Percentiles rank a stretch among this genome's conserved stretches.
Evolutionary conservation across 2,797 vertebrate species (phyloP).

Genomic region (Huso huso): DNA sequence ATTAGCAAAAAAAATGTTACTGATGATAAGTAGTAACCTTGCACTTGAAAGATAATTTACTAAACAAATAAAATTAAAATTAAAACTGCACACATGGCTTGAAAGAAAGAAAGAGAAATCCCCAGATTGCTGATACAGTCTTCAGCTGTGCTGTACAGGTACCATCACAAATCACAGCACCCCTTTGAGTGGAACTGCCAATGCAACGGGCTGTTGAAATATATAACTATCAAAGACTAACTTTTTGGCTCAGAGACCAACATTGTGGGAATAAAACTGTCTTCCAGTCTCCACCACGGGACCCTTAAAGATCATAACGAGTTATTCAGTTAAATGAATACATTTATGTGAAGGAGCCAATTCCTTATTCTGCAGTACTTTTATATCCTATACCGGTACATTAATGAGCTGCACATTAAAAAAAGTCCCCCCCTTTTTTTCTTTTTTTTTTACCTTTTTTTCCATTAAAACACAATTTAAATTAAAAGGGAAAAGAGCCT

Average conservation of each 20-base stretch:
- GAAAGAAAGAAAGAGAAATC: too few relatives aligned
- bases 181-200: slow-evolving; percentile 38
- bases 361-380: slow-evolving; percentile 35
- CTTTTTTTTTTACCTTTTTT: too few relatives aligned
- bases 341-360: slow-evolving; percentile 22
- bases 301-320: slow-evolving; percentile 38
- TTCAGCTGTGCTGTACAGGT: slow-evolving; percentile 36
- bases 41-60: too few relatives aligned
- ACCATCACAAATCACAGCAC: slow-evolving; percentile 48
- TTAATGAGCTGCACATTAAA: slow-evolving; percentile 41
- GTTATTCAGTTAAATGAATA: slow-evolving; percentile 55
- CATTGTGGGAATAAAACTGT: slow-evolving; percentile 35
- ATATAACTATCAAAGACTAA: slow-evolving; percentile 32
- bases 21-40: too few relatives aligned
- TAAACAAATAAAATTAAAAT: too few relatives aligned
- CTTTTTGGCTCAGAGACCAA: slow-evolving; percentile 23
- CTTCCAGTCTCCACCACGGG: slow-evolving; percentile 31
- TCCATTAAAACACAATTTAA: slow-evolving; percentile 31
- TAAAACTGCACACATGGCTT: too few relatives aligned
- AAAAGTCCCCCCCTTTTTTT: neutral
- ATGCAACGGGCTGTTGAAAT: slow-evolving; percentile 27
- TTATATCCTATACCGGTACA: slow-evolving; percentile 36
- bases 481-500: slow-evolving; percentile 48
- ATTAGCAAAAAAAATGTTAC: too few relatives aligned
- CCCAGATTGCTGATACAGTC: too few relatives aligned